Evolutionary conservation across 2,113 vertebrate species (phyloP).

Genomic region (Microtus pennsylvanicus): DNA sequence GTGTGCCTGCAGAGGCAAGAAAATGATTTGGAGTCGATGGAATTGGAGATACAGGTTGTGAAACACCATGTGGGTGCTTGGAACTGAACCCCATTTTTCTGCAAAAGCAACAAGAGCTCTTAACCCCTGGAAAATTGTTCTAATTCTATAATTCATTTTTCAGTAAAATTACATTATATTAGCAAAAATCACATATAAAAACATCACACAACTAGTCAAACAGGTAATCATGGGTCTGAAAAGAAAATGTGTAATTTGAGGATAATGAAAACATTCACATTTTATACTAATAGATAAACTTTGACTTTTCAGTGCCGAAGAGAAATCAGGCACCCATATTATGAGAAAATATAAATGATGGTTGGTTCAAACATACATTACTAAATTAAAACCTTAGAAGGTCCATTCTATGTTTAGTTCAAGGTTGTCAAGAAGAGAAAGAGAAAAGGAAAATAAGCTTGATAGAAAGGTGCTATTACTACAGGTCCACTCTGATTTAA

Average conservation of each 20-base stretch:
- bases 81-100: not conserved
- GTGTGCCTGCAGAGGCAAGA: not conserved
- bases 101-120: not conserved
- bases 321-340: not conserved
- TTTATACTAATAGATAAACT: constrained; percentile 4
- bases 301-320: not conserved
- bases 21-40: not conserved
- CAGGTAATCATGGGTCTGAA: not conserved
- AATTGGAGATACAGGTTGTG: not conserved
- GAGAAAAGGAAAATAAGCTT: not conserved
- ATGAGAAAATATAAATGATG: not conserved
- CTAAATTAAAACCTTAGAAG: not conserved
- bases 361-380: not conserved
- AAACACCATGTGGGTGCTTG: not conserved
- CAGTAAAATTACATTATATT: not conserved
- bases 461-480: not conserved
- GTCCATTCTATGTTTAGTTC: not conserved
- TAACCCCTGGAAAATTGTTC: not conserved
- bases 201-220: not conserved
- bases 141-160: not conserved
- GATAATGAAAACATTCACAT: not conserved
- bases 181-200: not conserved
- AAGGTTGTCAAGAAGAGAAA: not conserved
- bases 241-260: not conserved
- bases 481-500: not conserved